phyloP scores from a whole-genome alignment of 2,888 invertebrate genomes.

The Troglohyphantes excavatus region DNA sequence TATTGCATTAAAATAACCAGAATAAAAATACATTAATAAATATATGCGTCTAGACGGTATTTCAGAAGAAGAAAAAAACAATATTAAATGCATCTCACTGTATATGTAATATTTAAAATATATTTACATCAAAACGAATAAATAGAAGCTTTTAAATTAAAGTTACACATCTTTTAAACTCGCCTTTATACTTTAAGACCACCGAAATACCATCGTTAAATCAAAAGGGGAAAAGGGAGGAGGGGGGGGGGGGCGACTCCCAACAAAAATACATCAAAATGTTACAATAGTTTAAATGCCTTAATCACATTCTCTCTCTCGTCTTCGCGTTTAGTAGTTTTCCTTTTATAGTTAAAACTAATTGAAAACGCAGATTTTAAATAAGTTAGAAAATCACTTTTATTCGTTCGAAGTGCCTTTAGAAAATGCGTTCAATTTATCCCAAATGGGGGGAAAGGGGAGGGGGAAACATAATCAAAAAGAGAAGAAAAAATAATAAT shows the following conservation, averaged over 20 bases:
- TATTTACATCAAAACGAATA: not conserved
- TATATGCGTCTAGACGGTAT: too few species aligned
- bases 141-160: not conserved
- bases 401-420: not conserved
- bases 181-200: not conserved
- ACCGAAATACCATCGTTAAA: conserved; percentile 8
- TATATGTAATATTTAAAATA: not conserved
- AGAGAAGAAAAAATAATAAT: not conserved
- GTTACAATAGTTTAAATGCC: conserved; percentile 5
- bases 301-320: conserved; percentile 19
- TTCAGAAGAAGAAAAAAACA: too few species aligned
- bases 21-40: too few species aligned
- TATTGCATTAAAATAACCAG: too few species aligned
- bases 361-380: conserved; percentile 37
- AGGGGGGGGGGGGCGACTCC: too few species aligned
- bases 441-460: not conserved
- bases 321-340: not conserved
- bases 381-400: conserved; percentile 42
- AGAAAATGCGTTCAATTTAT: not conserved
- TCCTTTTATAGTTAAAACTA: conserved; percentile 34
- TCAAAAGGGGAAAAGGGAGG: not conserved
- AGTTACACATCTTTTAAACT: not conserved
- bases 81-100: too few species aligned
- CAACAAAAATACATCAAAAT: not conserved
- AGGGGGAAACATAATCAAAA: not conserved